These are phyloP conservation scores for Polyergus mexicanus DNA, from an alignment of 1,140 invertebrate genomes.

Conservation along the genomic window DNA sequence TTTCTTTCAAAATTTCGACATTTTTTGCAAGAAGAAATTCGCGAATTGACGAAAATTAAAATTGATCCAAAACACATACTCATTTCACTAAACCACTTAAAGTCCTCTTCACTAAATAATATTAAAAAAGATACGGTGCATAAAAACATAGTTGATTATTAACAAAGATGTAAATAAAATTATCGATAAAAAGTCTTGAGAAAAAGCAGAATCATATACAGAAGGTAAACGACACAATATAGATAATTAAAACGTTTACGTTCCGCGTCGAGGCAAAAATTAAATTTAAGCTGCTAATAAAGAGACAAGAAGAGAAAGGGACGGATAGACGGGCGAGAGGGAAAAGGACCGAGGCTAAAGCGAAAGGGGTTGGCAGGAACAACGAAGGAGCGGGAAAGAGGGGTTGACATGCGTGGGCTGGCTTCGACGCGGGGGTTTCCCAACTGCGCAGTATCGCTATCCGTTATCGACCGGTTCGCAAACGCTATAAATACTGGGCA, in stretches of 20 bases:
- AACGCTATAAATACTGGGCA: conserved; percentile 85
- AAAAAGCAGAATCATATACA: neutral
- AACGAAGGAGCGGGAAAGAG: neutral
- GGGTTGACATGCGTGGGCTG: conserved; percentile 56
- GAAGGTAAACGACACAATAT: conserved; percentile 10
- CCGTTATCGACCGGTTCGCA: conserved; percentile 83
- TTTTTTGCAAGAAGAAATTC: neutral
- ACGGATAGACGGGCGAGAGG: conserved; percentile 14
- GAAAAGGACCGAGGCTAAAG: conserved; percentile 48
- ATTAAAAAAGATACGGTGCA: neutral
- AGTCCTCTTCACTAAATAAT: neutral
- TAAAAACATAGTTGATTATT: neutral
- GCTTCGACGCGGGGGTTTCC: conserved; percentile 73
- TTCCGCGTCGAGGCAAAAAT: conserved; percentile 39
- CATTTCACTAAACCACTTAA: neutral
- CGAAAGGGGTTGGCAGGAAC: conserved; percentile 47
- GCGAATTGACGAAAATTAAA: neutral
- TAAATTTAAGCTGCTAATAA: conserved; percentile 27
- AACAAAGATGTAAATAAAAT: conserved; percentile 18
- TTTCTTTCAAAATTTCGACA: neutral
- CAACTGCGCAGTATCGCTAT: conserved; percentile 84
- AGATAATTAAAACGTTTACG: conserved; percentile 56
- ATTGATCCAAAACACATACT: neutral
- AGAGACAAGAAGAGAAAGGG: neutral
- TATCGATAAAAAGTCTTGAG: conserved; percentile 3